A percentile compares a stretch with the other conserved stretches of the same genome.
Conservation (phyloP, 2,797 vertebrate species). For the Scolopax bukidnonensis region DNA sequence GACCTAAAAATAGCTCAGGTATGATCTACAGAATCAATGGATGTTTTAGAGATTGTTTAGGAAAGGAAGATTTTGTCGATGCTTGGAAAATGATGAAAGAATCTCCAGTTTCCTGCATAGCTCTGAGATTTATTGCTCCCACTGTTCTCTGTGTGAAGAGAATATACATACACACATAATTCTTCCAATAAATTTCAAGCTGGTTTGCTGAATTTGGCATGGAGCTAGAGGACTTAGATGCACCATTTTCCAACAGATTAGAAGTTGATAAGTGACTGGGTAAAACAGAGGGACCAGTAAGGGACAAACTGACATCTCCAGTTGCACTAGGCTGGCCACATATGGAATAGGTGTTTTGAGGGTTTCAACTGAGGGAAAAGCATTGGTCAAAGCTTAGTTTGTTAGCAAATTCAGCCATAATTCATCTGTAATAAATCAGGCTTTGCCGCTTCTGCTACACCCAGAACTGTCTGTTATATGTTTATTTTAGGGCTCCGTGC, state of each 20-base stretch:
- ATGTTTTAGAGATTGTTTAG: neutral
- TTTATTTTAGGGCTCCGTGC: slow-evolving; percentile 33
- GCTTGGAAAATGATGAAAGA: neutral
- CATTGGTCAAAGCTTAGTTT: neutral
- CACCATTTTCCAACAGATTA: neutral
- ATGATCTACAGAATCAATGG: neutral
- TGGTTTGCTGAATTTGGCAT: neutral
- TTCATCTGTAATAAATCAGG: slow-evolving; percentile 20
- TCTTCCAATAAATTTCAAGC: neutral
- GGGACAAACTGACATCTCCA: neutral
- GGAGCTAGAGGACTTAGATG: neutral
- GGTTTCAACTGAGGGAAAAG: neutral
- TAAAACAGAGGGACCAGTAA: neutral
- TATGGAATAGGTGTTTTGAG: neutral
- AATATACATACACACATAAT: neutral
- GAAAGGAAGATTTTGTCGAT: neutral
- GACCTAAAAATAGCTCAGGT: neutral
- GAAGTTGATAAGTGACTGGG: neutral
- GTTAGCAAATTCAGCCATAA: slow-evolving; percentile 23
- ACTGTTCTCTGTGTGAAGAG: neutral
- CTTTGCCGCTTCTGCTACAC: neutral
- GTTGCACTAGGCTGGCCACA: neutral
- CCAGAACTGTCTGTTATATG: neutral
- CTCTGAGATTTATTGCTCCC: neutral
- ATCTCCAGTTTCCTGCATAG: neutral